Conservation (phyloP, 2,888 invertebrate genomes). For the Cataglyphis rosenhaueri region DNA sequence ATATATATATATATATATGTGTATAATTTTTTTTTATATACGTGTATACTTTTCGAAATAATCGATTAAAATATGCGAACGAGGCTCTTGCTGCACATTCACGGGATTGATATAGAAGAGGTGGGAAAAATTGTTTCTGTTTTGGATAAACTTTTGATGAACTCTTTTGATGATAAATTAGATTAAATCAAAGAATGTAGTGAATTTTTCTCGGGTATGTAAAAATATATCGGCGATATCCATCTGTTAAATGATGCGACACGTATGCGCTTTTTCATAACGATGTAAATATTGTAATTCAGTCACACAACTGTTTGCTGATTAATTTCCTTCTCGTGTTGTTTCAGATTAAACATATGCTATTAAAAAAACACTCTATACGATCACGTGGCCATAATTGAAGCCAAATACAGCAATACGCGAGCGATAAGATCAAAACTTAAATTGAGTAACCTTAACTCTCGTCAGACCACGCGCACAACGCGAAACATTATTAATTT, state of each 20-base stretch:
- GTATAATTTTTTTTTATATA: neutral
- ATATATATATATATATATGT: neutral
- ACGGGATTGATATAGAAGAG: conserved; percentile 12
- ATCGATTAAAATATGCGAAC: conserved; percentile 38
- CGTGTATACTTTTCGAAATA: conserved; percentile 7
- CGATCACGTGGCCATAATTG: conserved; percentile 1
- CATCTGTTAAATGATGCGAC: neutral
- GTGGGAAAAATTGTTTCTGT: neutral
- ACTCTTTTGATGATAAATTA: neutral
- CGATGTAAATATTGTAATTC: neutral
- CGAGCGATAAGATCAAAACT: neutral
- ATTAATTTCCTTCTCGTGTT: conserved; percentile 13
- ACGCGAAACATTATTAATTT: neutral
- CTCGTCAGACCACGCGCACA: conserved; percentile 12
- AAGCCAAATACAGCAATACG: neutral
- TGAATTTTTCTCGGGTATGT: neutral
- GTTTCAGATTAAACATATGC: neutral
- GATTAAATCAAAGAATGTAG: conserved; percentile 3
- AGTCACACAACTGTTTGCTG: neutral
- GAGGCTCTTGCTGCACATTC: conserved; percentile 57
- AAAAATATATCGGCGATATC: neutral
- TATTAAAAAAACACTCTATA: neutral
- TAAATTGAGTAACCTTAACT: conserved; percentile 18
- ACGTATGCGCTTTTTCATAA: neutral
- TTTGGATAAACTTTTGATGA: conserved; percentile 2